Base-by-base conservation (phyloP, 1,140 invertebrate species). In the Stegodyphus dumicola region DNA sequence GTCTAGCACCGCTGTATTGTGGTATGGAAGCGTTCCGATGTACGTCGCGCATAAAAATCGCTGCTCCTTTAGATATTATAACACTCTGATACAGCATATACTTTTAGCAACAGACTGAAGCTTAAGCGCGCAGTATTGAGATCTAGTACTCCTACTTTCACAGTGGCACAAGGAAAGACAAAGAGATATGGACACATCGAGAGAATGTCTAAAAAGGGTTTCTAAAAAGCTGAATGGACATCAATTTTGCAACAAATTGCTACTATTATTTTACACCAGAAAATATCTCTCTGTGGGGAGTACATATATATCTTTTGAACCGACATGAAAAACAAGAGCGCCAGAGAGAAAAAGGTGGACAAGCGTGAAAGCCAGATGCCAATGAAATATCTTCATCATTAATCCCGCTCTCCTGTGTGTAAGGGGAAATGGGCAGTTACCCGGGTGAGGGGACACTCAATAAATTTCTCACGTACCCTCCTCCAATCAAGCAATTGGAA, bases 401-500 rank as follows among this genome's bases (percentile, higher is more conserved):
- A 77, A 77, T 77, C 64, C 76, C 51, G 15, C 56, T 15, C 33
- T 33, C 33, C 33, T 33, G 33, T 33, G 33, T 11, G 56, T 60
- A 60, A 60, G 56, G 56, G 56, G 56, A 60, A 60, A 60, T 11
- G 17, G 66, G 17, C 9, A 69, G 66, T 13, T 9, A 17, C 9
- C 18, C 18, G 9, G 9, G 9, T 69, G 66, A 17, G 7, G 52
- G 56, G 15, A 15, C 52, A 56, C 65, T 79, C 77, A 56, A 70
- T 79, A 79, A 70, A 79, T 66, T 79, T 79, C 67, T 69, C 77
- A 79, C 77, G 77, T 79, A 13, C 33, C 65, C 7, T 7, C 51
- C 51, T 33, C 77, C 67, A 79, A 79, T 69, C 65, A 79, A 60
- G 66, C 77, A 79, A 79, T 79, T 70, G 77, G 64, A 17, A 56